Evolutionary conservation across 2,797 vertebrate genomes (phyloP), one percentile per base, ranked within the genome.

Genomic region (Morelia viridis): DNA sequence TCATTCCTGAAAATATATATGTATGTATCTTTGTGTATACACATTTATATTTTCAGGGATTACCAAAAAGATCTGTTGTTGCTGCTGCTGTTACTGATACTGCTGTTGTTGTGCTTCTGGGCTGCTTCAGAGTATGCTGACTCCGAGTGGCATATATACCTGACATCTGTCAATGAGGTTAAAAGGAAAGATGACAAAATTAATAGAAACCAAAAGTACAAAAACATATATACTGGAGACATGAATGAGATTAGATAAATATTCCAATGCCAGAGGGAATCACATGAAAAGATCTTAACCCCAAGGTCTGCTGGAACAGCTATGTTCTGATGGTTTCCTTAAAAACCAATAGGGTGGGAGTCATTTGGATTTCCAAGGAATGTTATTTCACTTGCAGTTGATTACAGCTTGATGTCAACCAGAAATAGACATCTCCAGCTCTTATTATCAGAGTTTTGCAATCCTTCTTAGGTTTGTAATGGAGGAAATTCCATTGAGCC

Each of bases 41-140:
- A 4, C 26, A 68, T 35, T 76, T 62, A 41, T 35, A 85, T 7
- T 91, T 28, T 87, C 87, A 94, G 87, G 87, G 6, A 84, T 90
- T 2, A 53, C 58, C 9, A 85, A 58, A 35, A 64, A 9, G 15
- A 91, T 11, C 28, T 31, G 13, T 68, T 68, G 12, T 68, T 68
- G 64, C 12, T 31, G 1, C 64, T 68, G 28, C n/a, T 68, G 12
- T 68, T 68, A 68, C 4, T n/a, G 28, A n/a, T 68, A 68, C n/a
- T 65, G 28, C 9, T 65, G n/a, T 65, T 68, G 28, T 31, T 65
- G n/a, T 65, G 13, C 64, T 68, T 68, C 28, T 68, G 28, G n/a
- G 64, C 28, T 4, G n/a, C 64, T 68, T 68, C 28, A 68, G 28
- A 68, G 28, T n/a, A 64, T 1, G 3, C 26, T 41, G 41, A 41